Base-by-base conservation (phyloP, 1,140 invertebrate genomes). In the Trypoxylus dichotomus region DNA sequence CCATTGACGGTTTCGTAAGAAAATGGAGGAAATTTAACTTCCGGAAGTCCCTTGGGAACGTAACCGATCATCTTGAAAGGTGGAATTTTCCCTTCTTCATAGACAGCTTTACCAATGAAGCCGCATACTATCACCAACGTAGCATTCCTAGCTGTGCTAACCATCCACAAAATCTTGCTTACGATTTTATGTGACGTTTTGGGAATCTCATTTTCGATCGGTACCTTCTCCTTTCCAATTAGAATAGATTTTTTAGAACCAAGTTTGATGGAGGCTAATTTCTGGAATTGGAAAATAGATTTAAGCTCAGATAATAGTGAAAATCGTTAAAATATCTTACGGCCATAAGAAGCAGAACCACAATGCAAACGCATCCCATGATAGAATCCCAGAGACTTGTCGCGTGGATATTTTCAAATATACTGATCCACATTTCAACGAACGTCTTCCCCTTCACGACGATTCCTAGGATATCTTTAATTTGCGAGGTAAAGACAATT, bases 401-500 rank as follows among this genome's bases (percentile, higher is more conserved):
- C 54, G 90, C 82, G 77, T 90, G 86, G 58, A 94, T 88, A 79
- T 92, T 89, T 13, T 86, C 81, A 73, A 90, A 89, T 5, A 94
- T 89, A 37, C 90, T 92, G 21, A 86, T 89, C 91, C 92, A 93
- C 83, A 93, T 91, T 81, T 94, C 88, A 6, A 95, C 80, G 82
- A 95, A 95, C 10, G 91, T 94, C 19, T 88, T 88, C 5, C 93
- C 94, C 25, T 88, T 91, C 3, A 94, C 94, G 10, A 88, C 88
- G 63, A 97, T 94, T 0, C 94, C 94, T 19, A 96, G 89, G 24
- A 97, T 85, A 80, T 94, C 93, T 86, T 96, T 97, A 10, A 97
- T 87, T 88, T 98, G 96, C 0, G 95, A 95, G 2, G 93, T 92
- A 0, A 95, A 91, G 72, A 98, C 97, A 78, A 96, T 96, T 19